Conservation (phyloP, 2,113 vertebrate species). For the Cyanoramphus novaezelandiae region DNA sequence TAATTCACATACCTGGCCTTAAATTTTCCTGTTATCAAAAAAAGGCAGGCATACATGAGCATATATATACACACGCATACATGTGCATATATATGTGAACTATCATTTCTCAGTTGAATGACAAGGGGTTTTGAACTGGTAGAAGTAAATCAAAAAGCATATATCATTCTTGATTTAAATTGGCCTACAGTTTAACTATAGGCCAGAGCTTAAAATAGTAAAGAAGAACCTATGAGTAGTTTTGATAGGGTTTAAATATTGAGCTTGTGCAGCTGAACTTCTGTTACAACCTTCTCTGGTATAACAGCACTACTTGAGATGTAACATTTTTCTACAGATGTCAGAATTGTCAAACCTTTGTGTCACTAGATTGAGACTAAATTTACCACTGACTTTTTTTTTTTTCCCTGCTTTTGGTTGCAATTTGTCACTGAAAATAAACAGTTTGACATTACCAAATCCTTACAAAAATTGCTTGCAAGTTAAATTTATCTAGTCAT, state of each 20-base stretch:
- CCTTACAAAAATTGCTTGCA: not conserved
- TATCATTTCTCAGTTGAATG: conserved; percentile 15
- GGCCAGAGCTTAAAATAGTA: not conserved
- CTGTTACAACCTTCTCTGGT: not conserved
- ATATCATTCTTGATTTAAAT: not conserved
- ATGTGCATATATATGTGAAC: not conserved
- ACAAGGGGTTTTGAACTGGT: not conserved
- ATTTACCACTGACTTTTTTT: not conserved
- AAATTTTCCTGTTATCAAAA: conserved; percentile 60
- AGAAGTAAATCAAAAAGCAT: conserved; percentile 19
- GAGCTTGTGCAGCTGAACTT: not conserved
- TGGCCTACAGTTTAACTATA: not conserved
- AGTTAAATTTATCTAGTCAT: not conserved
- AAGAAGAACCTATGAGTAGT: not conserved
- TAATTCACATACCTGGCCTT: conserved; percentile 3
- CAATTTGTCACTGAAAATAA: not conserved
- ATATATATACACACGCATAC: not conserved
- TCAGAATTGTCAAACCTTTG: not conserved
- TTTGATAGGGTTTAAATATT: conserved; percentile 38
- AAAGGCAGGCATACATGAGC: not conserved
- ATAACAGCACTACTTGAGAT: conserved; percentile 8
- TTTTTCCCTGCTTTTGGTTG: not conserved
- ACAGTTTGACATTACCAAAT: not conserved
- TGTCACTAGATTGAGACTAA: not conserved
- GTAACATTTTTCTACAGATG: not conserved